phyloP scores from a whole-genome alignment of 2,797 vertebrate genomes.

The Setipinna tenuifilis region DNA sequence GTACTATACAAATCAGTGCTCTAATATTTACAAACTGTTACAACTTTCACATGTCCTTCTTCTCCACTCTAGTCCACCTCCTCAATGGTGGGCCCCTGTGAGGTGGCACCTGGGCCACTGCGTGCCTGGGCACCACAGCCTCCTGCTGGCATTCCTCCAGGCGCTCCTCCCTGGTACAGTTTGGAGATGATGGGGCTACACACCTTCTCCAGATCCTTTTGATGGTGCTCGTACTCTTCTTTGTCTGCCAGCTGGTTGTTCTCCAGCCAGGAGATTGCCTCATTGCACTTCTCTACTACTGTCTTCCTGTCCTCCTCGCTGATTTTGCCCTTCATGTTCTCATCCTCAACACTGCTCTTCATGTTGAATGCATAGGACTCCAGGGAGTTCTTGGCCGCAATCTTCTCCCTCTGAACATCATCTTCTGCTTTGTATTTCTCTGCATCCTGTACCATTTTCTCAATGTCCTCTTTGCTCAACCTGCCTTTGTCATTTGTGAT shows the following conservation, averaged over 20 bases:
- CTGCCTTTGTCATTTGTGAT: conserved; percentile 29
- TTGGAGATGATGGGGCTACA: conserved; percentile 25
- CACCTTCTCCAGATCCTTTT: conserved; percentile 8
- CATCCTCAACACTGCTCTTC: conserved; percentile 40
- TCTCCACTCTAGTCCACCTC: not conserved
- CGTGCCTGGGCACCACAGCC: conserved; percentile 57
- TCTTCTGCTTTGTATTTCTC: conserved; percentile 28
- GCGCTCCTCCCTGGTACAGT: conserved; percentile 19
- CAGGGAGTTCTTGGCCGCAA: conserved; percentile 33
- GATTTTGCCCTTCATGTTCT: conserved; percentile 37
- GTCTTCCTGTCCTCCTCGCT: conserved; percentile 36
- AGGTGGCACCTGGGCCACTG: conserved; percentile 38
- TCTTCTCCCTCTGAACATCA: conserved; percentile 34
- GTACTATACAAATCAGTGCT: too few relatives aligned
- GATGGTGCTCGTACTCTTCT: conserved; percentile 14
- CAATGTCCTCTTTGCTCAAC: conserved; percentile 40
- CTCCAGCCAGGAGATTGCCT: conserved; percentile 38
- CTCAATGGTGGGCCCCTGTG: conserved; percentile 60
- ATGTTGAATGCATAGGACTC: conserved; percentile 42
- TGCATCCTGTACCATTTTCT: conserved; percentile 36
- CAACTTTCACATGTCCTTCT: too few relatives aligned
- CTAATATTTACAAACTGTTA: too few relatives aligned
- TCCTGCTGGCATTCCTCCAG: conserved; percentile 18
- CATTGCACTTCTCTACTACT: conserved; percentile 35
- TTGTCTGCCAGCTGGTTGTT: conserved; percentile 32